Evolutionary conservation across 1,140 invertebrate genomes (phyloP), one percentile per base, ranked within the genome.

Genomic region (Papilio glaucus): DNA sequence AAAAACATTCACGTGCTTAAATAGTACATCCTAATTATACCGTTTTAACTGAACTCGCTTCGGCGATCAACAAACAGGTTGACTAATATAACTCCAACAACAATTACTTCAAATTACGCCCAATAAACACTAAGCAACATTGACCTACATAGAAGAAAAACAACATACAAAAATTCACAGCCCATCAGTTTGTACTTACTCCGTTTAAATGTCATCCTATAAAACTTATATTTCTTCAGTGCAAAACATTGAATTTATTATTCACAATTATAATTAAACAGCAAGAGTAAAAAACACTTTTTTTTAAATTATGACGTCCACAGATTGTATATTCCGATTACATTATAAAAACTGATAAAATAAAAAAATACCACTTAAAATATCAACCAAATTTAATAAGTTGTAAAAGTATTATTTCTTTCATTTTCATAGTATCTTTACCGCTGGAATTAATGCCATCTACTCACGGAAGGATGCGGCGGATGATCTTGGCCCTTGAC

Each of bases 391-490:
- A 49, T 49, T 10, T 8, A 2, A 49, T 49, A 42, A 42, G 5
- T n/a, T 42, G 13, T n/a, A n/a, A n/a, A n/a, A n/a, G n/a, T n/a
- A n/a, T n/a, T n/a, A n/a, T n/a, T n/a, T n/a, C n/a, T n/a, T n/a
- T n/a, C n/a, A n/a, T n/a, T n/a, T n/a, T n/a, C n/a, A n/a, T n/a
- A n/a, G n/a, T n/a, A n/a, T n/a, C n/a, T n/a, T n/a, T n/a, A n/a
- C n/a, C n/a, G n/a, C n/a, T n/a, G 45, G 21, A 29, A 37, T 41
- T 72, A 39, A 15, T 18, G 37, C 13, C 33, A 9, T 24, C 18
- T 81, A 94, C 95, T 95, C 94, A 96, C 96, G 93, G 96, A 96
- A 73, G 96, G 96, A 93, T 97, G 96, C 95, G 88, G 94, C 73
- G 86, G 90, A 9, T 91, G 88, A 79, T 91, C 91, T 65, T 93